Percentiles rank a stretch among this genome's conserved stretches.
These are phyloP conservation scores for Drosophila albomicans DNA, from an alignment of 1,140 invertebrate species.

Conservation along the genomic window DNA sequence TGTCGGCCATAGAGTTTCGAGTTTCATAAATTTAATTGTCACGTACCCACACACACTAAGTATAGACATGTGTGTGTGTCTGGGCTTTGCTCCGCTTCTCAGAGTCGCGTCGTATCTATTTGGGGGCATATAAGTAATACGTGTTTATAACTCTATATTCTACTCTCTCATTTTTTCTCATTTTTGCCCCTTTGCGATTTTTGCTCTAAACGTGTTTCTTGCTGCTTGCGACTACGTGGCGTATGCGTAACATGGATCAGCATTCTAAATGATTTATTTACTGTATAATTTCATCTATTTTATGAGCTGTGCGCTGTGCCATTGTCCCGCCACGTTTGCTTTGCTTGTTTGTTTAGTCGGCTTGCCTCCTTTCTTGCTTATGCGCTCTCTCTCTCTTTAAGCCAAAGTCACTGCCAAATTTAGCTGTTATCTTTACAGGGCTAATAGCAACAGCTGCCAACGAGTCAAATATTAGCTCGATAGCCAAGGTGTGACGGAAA, in stretches of 20 bases:
- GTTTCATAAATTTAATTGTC: constrained; percentile 83
- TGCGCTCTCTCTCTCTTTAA: neutral
- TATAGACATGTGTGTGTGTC: neutral
- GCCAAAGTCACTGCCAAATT: neutral
- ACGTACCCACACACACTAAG: constrained; percentile 58
- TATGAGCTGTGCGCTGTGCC: constrained; percentile 19
- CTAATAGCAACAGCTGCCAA: neutral
- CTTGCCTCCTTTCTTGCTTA: neutral
- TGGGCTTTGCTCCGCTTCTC: neutral
- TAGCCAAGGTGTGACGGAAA: no score
- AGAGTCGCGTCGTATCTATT: constrained; percentile 27
- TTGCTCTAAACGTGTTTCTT: constrained; percentile 55
- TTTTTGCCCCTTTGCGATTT: constrained; percentile 42
- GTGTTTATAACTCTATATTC: constrained; percentile 72
- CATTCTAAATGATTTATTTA: constrained; percentile 75
- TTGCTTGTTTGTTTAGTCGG: neutral
- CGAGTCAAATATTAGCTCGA: neutral
- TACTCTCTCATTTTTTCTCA: neutral
- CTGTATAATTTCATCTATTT: constrained; percentile 76
- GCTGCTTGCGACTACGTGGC: constrained; percentile 47
- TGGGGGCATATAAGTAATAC: constrained; percentile 58
- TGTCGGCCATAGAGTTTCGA: constrained; percentile 29
- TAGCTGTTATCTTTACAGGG: neutral
- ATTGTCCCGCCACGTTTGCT: neutral
- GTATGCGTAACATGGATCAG: constrained; percentile 51